Evolutionary conservation across 1,140 invertebrate genomes (phyloP).

Genomic region (Caerostris darwini): DNA sequence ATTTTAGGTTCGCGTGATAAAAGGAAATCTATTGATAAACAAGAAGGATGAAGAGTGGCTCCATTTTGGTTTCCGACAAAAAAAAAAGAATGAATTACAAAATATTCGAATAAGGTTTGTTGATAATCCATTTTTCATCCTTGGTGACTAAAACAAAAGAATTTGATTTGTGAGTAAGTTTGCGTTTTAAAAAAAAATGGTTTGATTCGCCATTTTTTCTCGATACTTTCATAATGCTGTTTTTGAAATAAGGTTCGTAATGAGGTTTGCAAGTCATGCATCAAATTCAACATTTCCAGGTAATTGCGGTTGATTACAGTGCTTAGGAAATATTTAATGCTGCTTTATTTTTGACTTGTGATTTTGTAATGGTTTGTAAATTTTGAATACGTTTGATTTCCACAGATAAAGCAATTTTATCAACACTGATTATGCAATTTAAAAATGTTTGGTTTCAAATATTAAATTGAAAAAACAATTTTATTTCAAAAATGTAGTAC

Average conservation of each 20-base stretch:
- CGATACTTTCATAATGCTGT: not conserved
- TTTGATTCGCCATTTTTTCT: not conserved
- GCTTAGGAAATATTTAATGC: too few species aligned
- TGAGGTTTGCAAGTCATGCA: not conserved
- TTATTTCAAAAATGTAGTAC: too few species aligned
- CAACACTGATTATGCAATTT: too few species aligned
- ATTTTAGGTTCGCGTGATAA: slow-evolving; percentile 26
- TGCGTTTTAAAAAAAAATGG: not conserved
- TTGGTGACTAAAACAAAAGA: not conserved
- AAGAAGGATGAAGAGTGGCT: not conserved
- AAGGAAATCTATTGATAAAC: slow-evolving; percentile 43
- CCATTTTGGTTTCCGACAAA: not conserved
- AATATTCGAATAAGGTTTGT: not conserved
- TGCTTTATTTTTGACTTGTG: not conserved
- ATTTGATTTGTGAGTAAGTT: slow-evolving; percentile 46
- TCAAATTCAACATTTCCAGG: not conserved
- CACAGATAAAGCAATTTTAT: too few species aligned
- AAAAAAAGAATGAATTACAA: not conserved
- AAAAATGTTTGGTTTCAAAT: too few species aligned
- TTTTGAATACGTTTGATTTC: too few species aligned
- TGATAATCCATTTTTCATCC: slow-evolving; percentile 24
- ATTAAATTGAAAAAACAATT: too few species aligned
- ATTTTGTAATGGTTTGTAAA: not conserved
- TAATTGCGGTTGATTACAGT: not conserved
- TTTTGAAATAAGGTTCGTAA: not conserved